These are phyloP conservation scores for Chrysodeixis includens DNA, from an alignment of 2,888 invertebrate species.

Conservation along the genomic window DNA sequence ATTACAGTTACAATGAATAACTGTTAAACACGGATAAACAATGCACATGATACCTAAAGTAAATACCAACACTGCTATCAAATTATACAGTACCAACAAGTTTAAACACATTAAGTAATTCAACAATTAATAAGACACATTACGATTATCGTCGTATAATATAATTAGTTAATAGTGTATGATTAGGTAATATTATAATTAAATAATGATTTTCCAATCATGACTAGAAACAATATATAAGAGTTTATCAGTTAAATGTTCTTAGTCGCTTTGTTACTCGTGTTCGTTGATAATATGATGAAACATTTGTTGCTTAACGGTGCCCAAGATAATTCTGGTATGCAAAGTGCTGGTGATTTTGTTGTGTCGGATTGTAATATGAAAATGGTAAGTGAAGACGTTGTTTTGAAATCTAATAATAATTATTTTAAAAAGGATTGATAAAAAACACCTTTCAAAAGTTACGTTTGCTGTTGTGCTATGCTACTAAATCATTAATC, in stretches of 20 bases:
- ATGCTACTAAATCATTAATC: not conserved
- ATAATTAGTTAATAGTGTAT: slow-evolving; percentile 75
- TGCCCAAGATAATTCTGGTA: slow-evolving; percentile 20
- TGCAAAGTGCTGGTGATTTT: slow-evolving; percentile 34
- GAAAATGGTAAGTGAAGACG: slow-evolving; percentile 29
- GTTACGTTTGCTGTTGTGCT: too few relatives aligned
- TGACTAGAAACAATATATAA: slow-evolving; percentile 68
- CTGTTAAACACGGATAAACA: slow-evolving; percentile 17
- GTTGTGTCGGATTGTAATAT: slow-evolving; percentile 18
- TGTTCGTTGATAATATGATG: slow-evolving; percentile 27
- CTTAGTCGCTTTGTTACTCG: slow-evolving; percentile 58
- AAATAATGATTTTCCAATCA: slow-evolving; percentile 70
- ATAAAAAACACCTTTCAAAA: too few relatives aligned
- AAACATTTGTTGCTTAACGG: slow-evolving; percentile 27
- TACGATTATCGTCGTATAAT: slow-evolving; percentile 43
- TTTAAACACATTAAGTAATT: slow-evolving; percentile 46
- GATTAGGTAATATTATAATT: slow-evolving; percentile 71
- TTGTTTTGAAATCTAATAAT: too few relatives aligned
- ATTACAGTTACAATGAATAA: not conserved
- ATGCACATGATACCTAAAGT: slow-evolving; percentile 20
- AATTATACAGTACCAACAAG: slow-evolving; percentile 22
- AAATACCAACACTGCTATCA: slow-evolving; percentile 24
- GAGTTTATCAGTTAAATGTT: slow-evolving; percentile 53
- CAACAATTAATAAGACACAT: slow-evolving; percentile 41
- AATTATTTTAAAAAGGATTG: too few relatives aligned